Evolutionary conservation across 2,797 vertebrate species (phyloP).

Genomic region (Myotis planiceps): DNA sequence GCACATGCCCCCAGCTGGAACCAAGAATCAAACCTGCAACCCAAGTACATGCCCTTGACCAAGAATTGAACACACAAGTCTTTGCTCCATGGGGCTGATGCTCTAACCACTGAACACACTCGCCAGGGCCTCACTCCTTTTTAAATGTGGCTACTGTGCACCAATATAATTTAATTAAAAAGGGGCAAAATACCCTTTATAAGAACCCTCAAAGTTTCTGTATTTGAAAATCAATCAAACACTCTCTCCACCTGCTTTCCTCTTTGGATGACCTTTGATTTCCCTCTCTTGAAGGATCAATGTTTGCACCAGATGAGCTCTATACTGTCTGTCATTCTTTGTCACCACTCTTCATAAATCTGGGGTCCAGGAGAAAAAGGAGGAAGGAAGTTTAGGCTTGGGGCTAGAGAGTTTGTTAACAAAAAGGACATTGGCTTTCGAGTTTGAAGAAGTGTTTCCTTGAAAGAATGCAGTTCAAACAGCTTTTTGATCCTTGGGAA

Average conservation of each 20-base stretch:
- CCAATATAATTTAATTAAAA: not conserved
- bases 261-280: not conserved
- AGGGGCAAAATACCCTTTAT: not conserved
- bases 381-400: not conserved
- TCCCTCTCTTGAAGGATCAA: not conserved
- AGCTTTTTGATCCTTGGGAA: not conserved
- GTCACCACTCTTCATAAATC: not conserved
- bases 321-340: not conserved
- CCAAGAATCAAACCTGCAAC: no score
- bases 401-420: not conserved
- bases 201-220: not conserved
- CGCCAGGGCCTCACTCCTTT: not conserved
- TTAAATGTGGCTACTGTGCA: not conserved
- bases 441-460: slow-evolving; percentile 17
- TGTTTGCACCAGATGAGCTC: not conserved
- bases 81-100: no score
- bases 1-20: no score
- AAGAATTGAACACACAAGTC: no score
- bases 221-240: slow-evolving; percentile 38
- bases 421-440: slow-evolving; percentile 23
- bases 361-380: not conserved
- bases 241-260: not conserved
- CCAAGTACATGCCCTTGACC: no score
- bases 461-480: slow-evolving; percentile 10
- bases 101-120: no score